These are phyloP conservation scores for Saturnia pavonia DNA, from an alignment of 2,888 invertebrate species.

Conservation along the genomic window DNA sequence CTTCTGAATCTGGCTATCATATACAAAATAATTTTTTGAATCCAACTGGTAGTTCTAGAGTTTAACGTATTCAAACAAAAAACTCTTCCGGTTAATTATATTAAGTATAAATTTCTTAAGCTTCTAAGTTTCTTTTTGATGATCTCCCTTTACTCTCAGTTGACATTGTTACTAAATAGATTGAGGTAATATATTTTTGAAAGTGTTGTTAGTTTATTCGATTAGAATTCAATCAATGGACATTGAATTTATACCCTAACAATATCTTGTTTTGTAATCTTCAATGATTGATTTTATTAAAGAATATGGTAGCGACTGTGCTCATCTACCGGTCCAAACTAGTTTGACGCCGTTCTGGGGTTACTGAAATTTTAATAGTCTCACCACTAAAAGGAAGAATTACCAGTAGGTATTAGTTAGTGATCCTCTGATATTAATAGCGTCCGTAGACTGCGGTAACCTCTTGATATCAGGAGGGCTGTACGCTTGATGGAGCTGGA, in stretches of 20 bases:
- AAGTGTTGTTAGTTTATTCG: neutral
- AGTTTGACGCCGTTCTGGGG: neutral
- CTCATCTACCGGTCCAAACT: neutral
- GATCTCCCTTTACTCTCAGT: neutral
- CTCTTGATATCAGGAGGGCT: no score
- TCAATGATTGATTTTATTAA: no score
- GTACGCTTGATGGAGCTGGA: no score
- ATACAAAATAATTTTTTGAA: no score
- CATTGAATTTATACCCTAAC: neutral
- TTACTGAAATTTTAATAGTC: conserved; percentile 9
- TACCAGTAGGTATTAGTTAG: no score
- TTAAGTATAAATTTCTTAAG: neutral
- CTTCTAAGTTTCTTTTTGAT: neutral
- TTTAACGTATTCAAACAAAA: no score
- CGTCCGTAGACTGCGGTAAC: no score
- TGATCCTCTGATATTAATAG: no score
- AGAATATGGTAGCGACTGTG: neutral
- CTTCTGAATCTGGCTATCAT: no score
- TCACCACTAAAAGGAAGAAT: neutral
- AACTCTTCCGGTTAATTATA: neutral
- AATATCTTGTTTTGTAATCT: no score
- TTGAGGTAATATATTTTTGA: neutral
- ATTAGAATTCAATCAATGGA: neutral
- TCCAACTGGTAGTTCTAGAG: no score
- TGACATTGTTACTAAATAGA: no score